Conservation (phyloP, 2,113 vertebrate genomes). For the Pycnonotus jocosus region DNA sequence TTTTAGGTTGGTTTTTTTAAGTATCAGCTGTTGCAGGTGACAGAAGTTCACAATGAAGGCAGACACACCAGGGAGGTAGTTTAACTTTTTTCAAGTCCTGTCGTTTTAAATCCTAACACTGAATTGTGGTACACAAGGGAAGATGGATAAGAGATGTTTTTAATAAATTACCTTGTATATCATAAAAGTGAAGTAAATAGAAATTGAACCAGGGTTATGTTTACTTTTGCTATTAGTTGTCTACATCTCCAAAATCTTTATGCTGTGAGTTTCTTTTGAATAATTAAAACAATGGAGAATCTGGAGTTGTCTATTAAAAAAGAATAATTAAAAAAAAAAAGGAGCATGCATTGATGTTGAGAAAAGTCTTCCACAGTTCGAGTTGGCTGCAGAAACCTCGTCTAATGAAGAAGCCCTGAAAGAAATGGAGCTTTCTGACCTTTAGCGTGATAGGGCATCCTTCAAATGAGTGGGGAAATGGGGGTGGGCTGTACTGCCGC, state of each 20-base stretch:
- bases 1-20: rapidly evolving
- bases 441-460: rapidly evolving
- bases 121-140: background rate
- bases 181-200: background rate
- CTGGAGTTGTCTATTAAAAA: background rate
- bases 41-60: background rate
- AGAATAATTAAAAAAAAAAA: background rate
- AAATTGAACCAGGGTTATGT: background rate
- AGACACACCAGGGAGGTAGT: background rate
- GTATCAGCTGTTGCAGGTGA: background rate
- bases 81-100: background rate
- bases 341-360: background rate
- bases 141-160: background rate
- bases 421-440: background rate
- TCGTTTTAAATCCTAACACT: background rate
- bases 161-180: background rate
- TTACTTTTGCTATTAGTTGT: background rate
- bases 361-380: rapidly evolving
- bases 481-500: rapidly evolving
- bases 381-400: background rate
- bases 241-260: background rate
- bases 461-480: background rate
- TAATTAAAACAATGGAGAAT: background rate
- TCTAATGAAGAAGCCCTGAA: background rate
- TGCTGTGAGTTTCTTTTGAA: background rate